A percentile compares a stretch with the other conserved stretches of the same genome.
Conservation (phyloP, 1,140 invertebrate species). For the Sitobion miscanthi region DNA sequence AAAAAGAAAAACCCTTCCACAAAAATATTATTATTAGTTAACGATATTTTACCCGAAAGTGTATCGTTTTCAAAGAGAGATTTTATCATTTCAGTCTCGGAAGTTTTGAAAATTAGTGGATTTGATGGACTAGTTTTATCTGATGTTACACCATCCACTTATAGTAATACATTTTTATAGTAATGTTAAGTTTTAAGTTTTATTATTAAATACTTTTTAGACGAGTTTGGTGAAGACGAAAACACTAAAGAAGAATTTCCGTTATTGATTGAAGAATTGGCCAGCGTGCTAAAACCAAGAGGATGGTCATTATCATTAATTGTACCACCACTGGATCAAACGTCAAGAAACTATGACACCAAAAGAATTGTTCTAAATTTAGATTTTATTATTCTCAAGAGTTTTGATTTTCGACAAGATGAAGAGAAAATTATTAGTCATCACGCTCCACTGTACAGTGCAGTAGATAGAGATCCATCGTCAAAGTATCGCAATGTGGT, state of each 20-base stretch:
- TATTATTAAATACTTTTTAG: neutral
- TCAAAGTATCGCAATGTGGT: constrained; percentile 52
- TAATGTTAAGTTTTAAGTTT: neutral
- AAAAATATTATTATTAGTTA: constrained; percentile 13
- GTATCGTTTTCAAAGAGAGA: neutral
- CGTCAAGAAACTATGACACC: constrained; percentile 60
- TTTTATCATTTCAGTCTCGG: constrained; percentile 21
- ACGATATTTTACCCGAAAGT: constrained; percentile 26
- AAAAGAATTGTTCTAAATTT: constrained; percentile 63
- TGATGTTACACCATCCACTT: neutral
- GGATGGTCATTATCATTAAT: constrained; percentile 67
- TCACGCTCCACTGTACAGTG: constrained; percentile 34
- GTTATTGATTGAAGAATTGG: constrained; percentile 66
- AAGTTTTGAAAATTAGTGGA: constrained; percentile 28
- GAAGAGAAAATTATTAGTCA: constrained; percentile 62
- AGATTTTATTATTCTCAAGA: constrained; percentile 66
- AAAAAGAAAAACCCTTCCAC: constrained; percentile 29
- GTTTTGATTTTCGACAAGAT: constrained; percentile 65
- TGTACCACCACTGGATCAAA: constrained; percentile 65
- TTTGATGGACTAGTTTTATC: constrained; percentile 41
- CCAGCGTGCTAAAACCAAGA: constrained; percentile 64
- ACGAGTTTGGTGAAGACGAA: neutral
- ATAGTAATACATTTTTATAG: neutral
- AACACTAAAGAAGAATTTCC: constrained; percentile 64
- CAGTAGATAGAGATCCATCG: constrained; percentile 39